A percentile compares a stretch with the other conserved stretches of the same genome.
Evolutionary conservation across 2,797 vertebrate genomes (phyloP).

Genomic region (Labroides dimidiatus): DNA sequence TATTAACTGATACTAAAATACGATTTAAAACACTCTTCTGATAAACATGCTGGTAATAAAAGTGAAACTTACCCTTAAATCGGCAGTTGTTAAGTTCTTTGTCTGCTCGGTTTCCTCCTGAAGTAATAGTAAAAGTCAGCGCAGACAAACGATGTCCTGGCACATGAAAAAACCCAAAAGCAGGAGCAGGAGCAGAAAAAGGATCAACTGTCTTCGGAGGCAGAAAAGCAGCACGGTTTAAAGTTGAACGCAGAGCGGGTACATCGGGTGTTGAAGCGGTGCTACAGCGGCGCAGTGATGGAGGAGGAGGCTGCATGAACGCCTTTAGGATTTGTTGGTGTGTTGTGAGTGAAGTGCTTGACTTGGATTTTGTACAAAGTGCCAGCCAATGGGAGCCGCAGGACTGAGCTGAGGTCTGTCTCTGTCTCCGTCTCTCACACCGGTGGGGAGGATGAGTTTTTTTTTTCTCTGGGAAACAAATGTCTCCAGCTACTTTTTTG

Average conservation of each 20-base stretch:
- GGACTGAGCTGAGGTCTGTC: slow-evolving; percentile 89
- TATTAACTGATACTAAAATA: neutral
- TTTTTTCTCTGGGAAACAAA: slow-evolving; percentile 86
- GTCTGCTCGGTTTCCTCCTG: slow-evolving; percentile 71
- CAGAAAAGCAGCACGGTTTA: slow-evolving; percentile 39
- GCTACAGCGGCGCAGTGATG: slow-evolving; percentile 69
- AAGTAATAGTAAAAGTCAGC: slow-evolving; percentile 62
- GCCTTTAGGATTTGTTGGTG: slow-evolving; percentile 81
- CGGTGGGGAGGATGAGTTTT: slow-evolving; percentile 86
- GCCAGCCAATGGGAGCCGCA: slow-evolving; percentile 84
- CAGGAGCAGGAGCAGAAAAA: slow-evolving; percentile 23
- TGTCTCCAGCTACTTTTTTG: slow-evolving; percentile 95
- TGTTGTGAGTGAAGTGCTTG: slow-evolving; percentile 82
- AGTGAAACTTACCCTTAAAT: slow-evolving; percentile 57
- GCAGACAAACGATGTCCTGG: slow-evolving; percentile 60
- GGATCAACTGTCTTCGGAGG: slow-evolving; percentile 38
- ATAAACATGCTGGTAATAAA: slow-evolving; percentile 9
- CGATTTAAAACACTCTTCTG: slow-evolving; percentile 14
- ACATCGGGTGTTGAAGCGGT: slow-evolving; percentile 54
- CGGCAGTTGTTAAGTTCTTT: slow-evolving; percentile 67
- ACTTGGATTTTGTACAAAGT: slow-evolving; percentile 86
- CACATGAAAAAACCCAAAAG: slow-evolving; percentile 30
- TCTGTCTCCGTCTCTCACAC: slow-evolving; percentile 83
- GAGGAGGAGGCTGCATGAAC: slow-evolving; percentile 73
- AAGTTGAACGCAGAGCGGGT: slow-evolving; percentile 64